Evolutionary conservation across 2,113 vertebrate species (phyloP), one percentile per base, ranked within the genome.

Genomic region (Morone chrysops): DNA sequence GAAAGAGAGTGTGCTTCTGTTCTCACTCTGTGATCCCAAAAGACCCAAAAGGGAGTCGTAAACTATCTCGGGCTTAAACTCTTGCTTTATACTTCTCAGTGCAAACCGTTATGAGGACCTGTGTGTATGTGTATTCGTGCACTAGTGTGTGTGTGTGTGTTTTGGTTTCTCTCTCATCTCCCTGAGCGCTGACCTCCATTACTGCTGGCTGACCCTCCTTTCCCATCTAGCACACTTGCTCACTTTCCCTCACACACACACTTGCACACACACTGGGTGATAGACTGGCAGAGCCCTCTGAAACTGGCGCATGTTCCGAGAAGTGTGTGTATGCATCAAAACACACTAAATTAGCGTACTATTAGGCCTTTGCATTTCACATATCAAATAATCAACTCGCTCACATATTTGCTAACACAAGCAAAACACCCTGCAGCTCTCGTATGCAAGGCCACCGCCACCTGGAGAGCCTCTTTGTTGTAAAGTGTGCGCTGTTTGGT

Each of bases 171-270:
- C 89, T 82, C 89, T 90, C 70, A 85, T 93, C 84, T 92, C 90
- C 88, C 92, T 82, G 74, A 87, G 87, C 75, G 43, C 66, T 89
- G 91, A 93, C 91, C 92, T 90, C 93, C 88, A 94, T 95, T 94
- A 94, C 89, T 84, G 75, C 87, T 48, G 31, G 43, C 69, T 92
- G 93, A 94, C 92, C 93, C 83, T 60, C 47, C 79, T 67, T 82
- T 79, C 81, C 74, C 78, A 67, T 83, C 76, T 45, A 70, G 56
- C 75, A 22, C 63, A 60, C 87, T 73, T 82, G 67, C 84, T 87
- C 88, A 76, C 77, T 78, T 82, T 50, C 62, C 14, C 53, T 5
- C 25, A 3, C 76, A 25, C 59, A 47, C 56, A 18, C 70, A 20
- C 57, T 45, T 8, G 2, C 50, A 71, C 80, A 68, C 65, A 83